Base-by-base conservation (phyloP, 2,888 invertebrate genomes). In the Caenorhabditis imperialis region DNA sequence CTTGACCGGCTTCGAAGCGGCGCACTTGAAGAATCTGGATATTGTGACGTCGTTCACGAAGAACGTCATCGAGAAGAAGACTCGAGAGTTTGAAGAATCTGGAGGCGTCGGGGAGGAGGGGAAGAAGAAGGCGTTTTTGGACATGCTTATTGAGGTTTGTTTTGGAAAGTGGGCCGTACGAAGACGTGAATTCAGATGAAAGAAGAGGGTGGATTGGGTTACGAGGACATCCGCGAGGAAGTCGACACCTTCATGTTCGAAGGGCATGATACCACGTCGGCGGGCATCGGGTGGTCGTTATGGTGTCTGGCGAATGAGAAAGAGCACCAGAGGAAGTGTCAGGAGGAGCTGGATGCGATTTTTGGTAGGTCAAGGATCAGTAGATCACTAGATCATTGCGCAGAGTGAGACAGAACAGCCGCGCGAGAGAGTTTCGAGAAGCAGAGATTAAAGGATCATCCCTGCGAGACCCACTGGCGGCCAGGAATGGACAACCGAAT, bases 231-330 rank as follows among this genome's bases (percentile, higher is more conserved):
- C 37, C 83, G 89, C 27, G 76, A 79, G 55, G 81, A 81, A 57
- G 81, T 81, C 1, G 90, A 90, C 81, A 90, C 89, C 3, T 90
- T 90, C 83, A 90, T 90, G 90, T 90, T 89, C 84, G 90, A 89
- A 75, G 81, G 90, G n/a, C 90, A 90, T 78, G 90, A 90, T 77
- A 90, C 89, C 25, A 89, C 89, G 6, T 88, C 89, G 2, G 87
- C 88, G 20, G 89, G 88, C 4, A 87, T 88, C 55, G 88, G 85
- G 75, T 90, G 89, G 88, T 84, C 88, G 3, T 53, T 88, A 2
- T 88, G 88, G 78, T 81, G 88, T 71, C 85, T 90, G 40, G 89
- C 89, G 1, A 78, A 84, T 8, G 75, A 89, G 77, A 87, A 87
- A 3, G 87, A 89, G 7, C 84, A 89, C n/a, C 89, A 90, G 84